phyloP scores from a whole-genome alignment of 2,113 vertebrate species.

The Edolisoma coerulescens region DNA sequence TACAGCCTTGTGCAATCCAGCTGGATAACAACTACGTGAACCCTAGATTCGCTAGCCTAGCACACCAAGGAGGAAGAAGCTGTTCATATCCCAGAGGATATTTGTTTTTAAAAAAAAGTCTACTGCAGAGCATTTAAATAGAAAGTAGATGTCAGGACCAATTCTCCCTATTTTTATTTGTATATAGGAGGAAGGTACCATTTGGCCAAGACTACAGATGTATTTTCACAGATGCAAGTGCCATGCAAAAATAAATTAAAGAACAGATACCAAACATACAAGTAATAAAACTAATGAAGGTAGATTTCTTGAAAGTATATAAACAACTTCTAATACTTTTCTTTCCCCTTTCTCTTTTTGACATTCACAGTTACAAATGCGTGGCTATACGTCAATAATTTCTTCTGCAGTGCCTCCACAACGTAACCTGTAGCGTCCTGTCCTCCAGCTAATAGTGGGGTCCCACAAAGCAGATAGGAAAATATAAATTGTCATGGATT shows the following conservation, averaged over 20 bases:
- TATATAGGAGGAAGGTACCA: slow-evolving; percentile 62
- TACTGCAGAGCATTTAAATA: slow-evolving; percentile 70
- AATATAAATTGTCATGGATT: slow-evolving; percentile 98
- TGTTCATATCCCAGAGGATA: slow-evolving; percentile 59
- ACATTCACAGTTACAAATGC: slow-evolving; percentile 69
- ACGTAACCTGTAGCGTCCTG: slow-evolving; percentile 91
- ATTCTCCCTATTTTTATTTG: slow-evolving; percentile 59
- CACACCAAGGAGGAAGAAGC: slow-evolving; percentile 62
- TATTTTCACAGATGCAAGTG: slow-evolving; percentile 79
- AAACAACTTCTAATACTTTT: slow-evolving; percentile 81
- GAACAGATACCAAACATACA: slow-evolving; percentile 78
- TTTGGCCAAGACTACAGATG: slow-evolving; percentile 75
- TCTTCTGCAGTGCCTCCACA: slow-evolving; percentile 97
- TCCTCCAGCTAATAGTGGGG: slow-evolving; percentile 98
- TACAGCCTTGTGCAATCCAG: neutral
- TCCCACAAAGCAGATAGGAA: slow-evolving; percentile 98
- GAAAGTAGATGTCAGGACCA: slow-evolving; percentile 64
- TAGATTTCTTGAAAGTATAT: slow-evolving; percentile 78
- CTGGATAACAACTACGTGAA: neutral
- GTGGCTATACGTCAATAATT: slow-evolving; percentile 89
- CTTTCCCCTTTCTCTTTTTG: slow-evolving; percentile 13
- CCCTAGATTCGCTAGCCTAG: neutral
- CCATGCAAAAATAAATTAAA: slow-evolving; percentile 86
- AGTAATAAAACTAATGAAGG: slow-evolving; percentile 81
- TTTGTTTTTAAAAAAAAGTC: neutral